Conservation (phyloP, 2,113 vertebrate species). For the Riparia riparia region DNA sequence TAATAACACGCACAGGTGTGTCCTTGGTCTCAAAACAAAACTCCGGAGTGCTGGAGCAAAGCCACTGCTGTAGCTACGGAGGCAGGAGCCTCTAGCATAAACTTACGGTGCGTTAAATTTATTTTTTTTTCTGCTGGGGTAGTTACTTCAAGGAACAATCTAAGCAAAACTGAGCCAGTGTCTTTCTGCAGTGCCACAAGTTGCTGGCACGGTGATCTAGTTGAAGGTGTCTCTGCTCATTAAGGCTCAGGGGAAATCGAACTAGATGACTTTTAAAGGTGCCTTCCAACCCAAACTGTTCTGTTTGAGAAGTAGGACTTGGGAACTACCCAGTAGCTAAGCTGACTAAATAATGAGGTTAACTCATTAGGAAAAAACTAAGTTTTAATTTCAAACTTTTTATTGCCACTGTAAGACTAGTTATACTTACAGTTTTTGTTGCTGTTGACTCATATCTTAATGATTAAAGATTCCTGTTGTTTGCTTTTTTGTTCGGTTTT, state of each 20-base stretch:
- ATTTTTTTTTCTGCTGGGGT: neutral
- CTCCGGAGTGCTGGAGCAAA: neutral
- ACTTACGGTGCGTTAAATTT: accelerated
- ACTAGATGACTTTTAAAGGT: neutral
- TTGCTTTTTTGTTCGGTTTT: neutral
- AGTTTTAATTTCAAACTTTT: neutral
- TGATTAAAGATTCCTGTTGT: neutral
- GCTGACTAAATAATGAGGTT: neutral
- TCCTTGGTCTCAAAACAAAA: accelerated
- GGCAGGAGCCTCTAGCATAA: neutral
- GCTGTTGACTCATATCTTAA: neutral
- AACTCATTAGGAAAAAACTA: neutral
- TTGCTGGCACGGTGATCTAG: accelerated
- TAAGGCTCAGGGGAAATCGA: neutral
- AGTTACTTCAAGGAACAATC: neutral
- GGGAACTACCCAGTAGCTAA: neutral
- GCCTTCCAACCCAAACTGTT: neutral
- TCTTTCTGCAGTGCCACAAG: accelerated
- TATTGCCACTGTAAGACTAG: neutral
- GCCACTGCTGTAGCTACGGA: accelerated
- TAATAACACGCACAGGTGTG: accelerated
- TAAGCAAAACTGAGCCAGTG: neutral
- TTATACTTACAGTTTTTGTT: neutral
- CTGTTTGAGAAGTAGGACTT: neutral
- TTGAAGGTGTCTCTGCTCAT: neutral